phyloP scores from a whole-genome alignment of 1,140 invertebrate species.

The Drosophila lini region DNA sequence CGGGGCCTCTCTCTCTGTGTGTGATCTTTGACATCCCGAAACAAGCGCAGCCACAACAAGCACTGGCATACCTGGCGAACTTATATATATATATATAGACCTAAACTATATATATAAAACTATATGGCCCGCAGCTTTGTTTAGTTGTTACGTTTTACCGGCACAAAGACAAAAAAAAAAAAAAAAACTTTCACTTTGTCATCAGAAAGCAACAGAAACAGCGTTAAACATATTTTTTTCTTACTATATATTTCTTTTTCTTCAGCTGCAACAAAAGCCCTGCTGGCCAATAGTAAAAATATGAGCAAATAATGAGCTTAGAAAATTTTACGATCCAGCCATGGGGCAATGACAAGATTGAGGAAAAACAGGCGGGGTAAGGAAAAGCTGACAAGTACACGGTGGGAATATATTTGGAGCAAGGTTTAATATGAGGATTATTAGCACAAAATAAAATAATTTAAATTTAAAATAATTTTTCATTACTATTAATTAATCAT shows the following conservation, averaged over 20 bases:
- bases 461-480: too few species aligned
- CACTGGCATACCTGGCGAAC: constrained; percentile 21
- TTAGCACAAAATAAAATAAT: not conserved
- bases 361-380: not conserved
- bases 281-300: constrained; percentile 63
- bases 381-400: not conserved
- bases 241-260: constrained; percentile 21
- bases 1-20: constrained; percentile 13
- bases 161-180: constrained; percentile 65
- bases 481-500: too few species aligned
- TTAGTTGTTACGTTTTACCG: constrained; percentile 78
- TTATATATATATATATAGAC: constrained; percentile 28
- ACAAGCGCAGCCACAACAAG: constrained; percentile 26
- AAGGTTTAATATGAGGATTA: not conserved
- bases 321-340: constrained; percentile 70
- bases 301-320: constrained; percentile 81
- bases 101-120: constrained; percentile 42
- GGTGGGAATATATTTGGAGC: not conserved
- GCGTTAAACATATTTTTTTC: constrained; percentile 65
- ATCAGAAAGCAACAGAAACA: constrained; percentile 66
- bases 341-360: constrained; percentile 35
- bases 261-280: constrained; percentile 51
- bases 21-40: constrained; percentile 71
- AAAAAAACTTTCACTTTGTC: constrained; percentile 80
- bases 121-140: constrained; percentile 72